Evolutionary conservation across 2,797 vertebrate species (phyloP).

Genomic region (Streptopelia turtur): DNA sequence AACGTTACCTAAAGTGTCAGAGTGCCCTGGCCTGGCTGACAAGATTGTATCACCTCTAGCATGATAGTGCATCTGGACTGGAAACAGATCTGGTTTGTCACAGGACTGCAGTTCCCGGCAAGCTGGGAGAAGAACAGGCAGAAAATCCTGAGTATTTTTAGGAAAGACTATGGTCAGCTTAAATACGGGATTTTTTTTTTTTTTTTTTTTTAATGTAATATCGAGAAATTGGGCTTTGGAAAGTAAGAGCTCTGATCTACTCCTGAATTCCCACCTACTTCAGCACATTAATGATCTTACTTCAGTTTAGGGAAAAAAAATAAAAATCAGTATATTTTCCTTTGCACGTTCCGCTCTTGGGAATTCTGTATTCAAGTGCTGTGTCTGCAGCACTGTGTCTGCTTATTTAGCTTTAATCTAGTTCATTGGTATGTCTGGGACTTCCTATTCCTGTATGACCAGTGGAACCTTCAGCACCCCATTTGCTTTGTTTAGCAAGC

Average conservation of each 20-base stretch:
- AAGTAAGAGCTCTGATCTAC: background rate
- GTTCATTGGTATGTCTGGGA: background rate
- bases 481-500: background rate
- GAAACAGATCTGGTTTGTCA: background rate
- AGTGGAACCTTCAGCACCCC: background rate
- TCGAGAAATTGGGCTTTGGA: background rate
- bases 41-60: background rate
- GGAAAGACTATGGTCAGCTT: background rate
- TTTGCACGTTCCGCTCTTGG: background rate
- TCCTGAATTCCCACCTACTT: background rate
- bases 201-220: background rate
- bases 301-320: background rate
- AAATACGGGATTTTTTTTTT: background rate
- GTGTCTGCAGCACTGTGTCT: background rate
- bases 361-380: background rate
- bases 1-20: background rate
- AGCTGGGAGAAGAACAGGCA: background rate
- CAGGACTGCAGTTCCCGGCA: background rate
- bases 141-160: background rate
- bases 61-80: background rate
- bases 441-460: background rate
- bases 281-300: background rate
- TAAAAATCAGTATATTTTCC: background rate
- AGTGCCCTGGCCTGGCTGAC: background rate
- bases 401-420: background rate